Base-by-base conservation (phyloP, 2,888 invertebrate genomes). In the Panzeria rudis region DNA sequence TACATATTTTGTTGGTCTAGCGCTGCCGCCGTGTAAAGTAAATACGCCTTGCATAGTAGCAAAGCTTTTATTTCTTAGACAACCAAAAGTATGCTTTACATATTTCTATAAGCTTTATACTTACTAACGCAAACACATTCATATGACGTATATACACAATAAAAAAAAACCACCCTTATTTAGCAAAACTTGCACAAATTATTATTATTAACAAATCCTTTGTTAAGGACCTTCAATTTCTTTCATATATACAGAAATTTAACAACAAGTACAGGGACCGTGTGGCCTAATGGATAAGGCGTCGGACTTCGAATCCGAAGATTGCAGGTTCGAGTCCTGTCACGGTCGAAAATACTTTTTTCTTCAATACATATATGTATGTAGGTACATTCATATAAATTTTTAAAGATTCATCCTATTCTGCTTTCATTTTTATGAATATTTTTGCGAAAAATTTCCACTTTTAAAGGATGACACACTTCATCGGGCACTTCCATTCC, bases 241-340 rank as follows among this genome's bases (percentile, higher is more conserved):
- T 64, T 56, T 41, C 35, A 66, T 52, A 79, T 66, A 25, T 11
- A 41, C 9, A 52, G 38, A 7, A 25, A 59, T 20, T 23, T 75
- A 41, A 15, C 0, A 2, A 11, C 13, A 25, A 23, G 6, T 15
- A 61, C 64, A 66, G 38, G 15, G 92, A 92, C 92, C 92, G 92
- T 92, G 92, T 92, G 92, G 92, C 92, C 92, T 92, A 92, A 92
- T 92, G 92, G 92, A 92, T 92, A 92, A 92, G 92, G 92, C 92
- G 92, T 92, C 92, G 92, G 92, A 92, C 92, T 92, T 92, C 92
- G 92, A 91, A 92, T 92, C 92, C 92, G 92, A 92, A 92, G 92
- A 92, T 92, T 92, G 92, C 92, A 92, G 92, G 92, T 92, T 92
- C 92, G 92, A 92, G 92, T 92, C 92, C 92, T 92, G 92, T 92